Evolutionary conservation across 2,113 vertebrate genomes (phyloP), one percentile per base, ranked within the genome.

Genomic region (Cygnus atratus): DNA sequence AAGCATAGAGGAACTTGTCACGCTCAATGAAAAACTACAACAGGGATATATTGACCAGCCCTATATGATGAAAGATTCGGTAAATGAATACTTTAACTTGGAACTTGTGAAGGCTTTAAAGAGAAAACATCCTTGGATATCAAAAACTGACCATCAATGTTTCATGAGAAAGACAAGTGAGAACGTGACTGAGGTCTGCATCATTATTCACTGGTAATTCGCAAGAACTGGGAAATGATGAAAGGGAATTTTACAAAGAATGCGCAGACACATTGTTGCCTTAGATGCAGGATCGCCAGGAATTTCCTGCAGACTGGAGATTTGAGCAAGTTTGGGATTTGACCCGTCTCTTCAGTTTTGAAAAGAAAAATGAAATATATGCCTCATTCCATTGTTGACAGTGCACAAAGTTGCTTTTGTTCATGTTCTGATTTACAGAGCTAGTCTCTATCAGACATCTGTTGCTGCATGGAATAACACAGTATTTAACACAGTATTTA

Each of bases 381-480:
- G 7, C n/a, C 37, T 87, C 33, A 6, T 22, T 84, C 80, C 81
- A 26, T 70, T 54, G 95, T 87, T 92, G 84, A 46, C 88, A 91
- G 54, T 14, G 58, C 74, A 73, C 70, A 67, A 11, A 96, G 92
- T 82, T 93, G 88, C 81, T 95, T 91, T 95, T 93, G 84, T 86
- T 95, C 72, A 2, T 61, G 73, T n/a, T 95, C 86, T 96, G 86
- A 95, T 96, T 96, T 96, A 94, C 28, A 7, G 88, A 85, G 70
- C 2, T n/a, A 82, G 92, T 92, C 62, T 78, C 80, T 66, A 62
- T 92, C 91, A 95, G 88, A 59, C 81, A 94, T 93, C 96, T 96
- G 93, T 73, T 96, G 86, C 86, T 94, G 86, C 83, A 93, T 93
- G 88, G 95, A 96, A 93, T 87, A 96, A 95, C 87, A 48, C 19